Base-by-base conservation (phyloP, 2,113 vertebrate genomes). In the Ophthalmolycus amberensis region DNA sequence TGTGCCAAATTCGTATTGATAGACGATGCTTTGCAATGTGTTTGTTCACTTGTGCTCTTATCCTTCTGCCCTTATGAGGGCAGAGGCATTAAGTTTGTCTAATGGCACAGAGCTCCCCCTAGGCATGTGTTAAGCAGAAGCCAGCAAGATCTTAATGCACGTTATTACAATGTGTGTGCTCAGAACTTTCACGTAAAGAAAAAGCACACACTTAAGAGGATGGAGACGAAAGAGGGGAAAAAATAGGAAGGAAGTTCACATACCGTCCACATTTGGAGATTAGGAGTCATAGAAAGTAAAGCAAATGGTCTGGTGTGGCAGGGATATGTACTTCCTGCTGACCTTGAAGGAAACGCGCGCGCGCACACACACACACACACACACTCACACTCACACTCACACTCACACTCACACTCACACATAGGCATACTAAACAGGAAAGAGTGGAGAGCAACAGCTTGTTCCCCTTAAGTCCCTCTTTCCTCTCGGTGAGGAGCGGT, bases 371-470 rank as follows among this genome's bases (percentile, higher is more conserved):
- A 52, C 48, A 54, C n/a, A n/a, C n/a, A n/a, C n/a, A n/a, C n/a
- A n/a, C n/a, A n/a, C n/a, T n/a, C n/a, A n/a, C n/a, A n/a, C n/a
- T n/a, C n/a, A n/a, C n/a, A n/a, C n/a, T n/a, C n/a, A n/a, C n/a
- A n/a, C n/a, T n/a, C n/a, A n/a, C n/a, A n/a, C n/a, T n/a, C n/a
- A n/a, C n/a, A n/a, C n/a, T n/a, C n/a, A n/a, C n/a, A n/a, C n/a
- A n/a, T 12, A 62, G 71, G 71, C 64, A 77, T 66, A 66, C 37
- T 54, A 88, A 77, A 92, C 92, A 88, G 86, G 85, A 91, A 92
- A 56, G 71, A 56, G 75, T 1, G 83, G 87, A 87, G 70, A 70
- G 71, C 42, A 69, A 70, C 85, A 83, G 64, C 74, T 72, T 74
- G 77, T 81, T 85, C 75, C 83, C 22, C 64, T 68, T 75, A 86